phyloP scores from a whole-genome alignment of 2,113 vertebrate genomes.

The Xiphophorus maculatus region DNA sequence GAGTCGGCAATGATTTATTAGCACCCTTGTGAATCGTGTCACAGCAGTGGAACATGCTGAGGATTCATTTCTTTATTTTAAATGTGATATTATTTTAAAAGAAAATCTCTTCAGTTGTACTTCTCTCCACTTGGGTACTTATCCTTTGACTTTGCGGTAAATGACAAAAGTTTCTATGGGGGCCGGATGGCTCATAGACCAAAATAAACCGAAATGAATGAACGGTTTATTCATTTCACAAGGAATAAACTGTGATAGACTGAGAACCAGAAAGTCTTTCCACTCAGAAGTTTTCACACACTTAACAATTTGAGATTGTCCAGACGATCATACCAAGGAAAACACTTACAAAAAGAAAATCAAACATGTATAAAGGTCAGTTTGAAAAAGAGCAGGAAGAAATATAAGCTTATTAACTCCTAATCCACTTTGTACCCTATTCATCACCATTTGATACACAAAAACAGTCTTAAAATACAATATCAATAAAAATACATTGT shows the following conservation, averaged over 20 bases:
- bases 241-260: slow-evolving; percentile 27
- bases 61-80: slow-evolving; percentile 52
- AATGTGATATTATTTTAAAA: slow-evolving; percentile 43
- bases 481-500: too few species aligned
- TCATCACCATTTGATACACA: too few species aligned
- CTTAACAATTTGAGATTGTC: too few species aligned
- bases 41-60: slow-evolving; percentile 16
- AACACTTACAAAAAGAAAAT: too few species aligned
- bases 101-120: slow-evolving; percentile 34
- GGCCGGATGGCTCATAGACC: slow-evolving; percentile 42
- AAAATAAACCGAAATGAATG: too few species aligned
- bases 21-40: slow-evolving; percentile 31
- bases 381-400: too few species aligned
- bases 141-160: slow-evolving; percentile 65
- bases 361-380: too few species aligned
- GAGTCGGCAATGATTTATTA: slow-evolving; percentile 41
- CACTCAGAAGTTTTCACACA: too few species aligned
- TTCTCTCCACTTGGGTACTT: slow-evolving; percentile 64
- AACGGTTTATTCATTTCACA: slow-evolving; percentile 41
- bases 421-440: too few species aligned
- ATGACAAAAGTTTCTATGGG: slow-evolving; percentile 54
- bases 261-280: not conserved
- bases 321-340: too few species aligned
- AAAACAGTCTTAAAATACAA: too few species aligned
- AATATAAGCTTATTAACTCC: too few species aligned